A percentile compares a stretch with the other conserved stretches of the same genome.
phyloP scores from a whole-genome alignment of 2,797 vertebrate species.

The Neoniphon sammara region DNA sequence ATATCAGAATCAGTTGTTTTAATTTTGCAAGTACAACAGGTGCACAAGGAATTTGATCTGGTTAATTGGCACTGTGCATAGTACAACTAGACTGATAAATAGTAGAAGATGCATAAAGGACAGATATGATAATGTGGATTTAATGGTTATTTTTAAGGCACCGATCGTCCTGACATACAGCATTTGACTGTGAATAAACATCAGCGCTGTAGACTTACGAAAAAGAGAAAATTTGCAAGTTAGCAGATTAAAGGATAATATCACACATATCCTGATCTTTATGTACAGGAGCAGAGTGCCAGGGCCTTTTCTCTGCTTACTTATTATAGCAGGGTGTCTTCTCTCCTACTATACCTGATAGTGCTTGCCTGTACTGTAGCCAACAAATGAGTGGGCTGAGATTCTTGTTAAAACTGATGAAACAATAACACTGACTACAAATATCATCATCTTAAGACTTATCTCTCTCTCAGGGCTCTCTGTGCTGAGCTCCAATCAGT shows the following conservation, averaged over 20 bases:
- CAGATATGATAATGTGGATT: background rate
- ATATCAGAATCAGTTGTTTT: too few relatives aligned
- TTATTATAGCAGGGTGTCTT: slow-evolving; percentile 6
- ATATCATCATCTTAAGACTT: too few relatives aligned
- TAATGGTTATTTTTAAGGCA: slow-evolving; percentile 12
- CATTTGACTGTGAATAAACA: slow-evolving; percentile 38
- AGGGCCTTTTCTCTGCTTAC: slow-evolving; percentile 34
- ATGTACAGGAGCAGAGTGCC: too few relatives aligned
- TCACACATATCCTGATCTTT: slow-evolving; percentile 21
- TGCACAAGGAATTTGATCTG: too few relatives aligned
- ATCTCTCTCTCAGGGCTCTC: too few relatives aligned
- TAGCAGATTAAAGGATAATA: slow-evolving; percentile 58
- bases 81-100: too few relatives aligned
- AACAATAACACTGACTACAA: background rate
- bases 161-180: slow-evolving; percentile 25
- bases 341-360: slow-evolving; percentile 28
- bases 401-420: slow-evolving; percentile 25
- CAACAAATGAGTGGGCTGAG: background rate
- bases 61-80: too few relatives aligned
- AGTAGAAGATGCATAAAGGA: too few relatives aligned
- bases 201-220: slow-evolving; percentile 35
- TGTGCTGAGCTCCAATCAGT: too few relatives aligned
- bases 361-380: slow-evolving; percentile 39
- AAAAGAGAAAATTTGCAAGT: slow-evolving; percentile 61
- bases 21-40: too few relatives aligned